A percentile compares a stretch with the other conserved stretches of the same genome.
Conservation (phyloP, 2,113 vertebrate species). For the Microcebus murinus region DNA sequence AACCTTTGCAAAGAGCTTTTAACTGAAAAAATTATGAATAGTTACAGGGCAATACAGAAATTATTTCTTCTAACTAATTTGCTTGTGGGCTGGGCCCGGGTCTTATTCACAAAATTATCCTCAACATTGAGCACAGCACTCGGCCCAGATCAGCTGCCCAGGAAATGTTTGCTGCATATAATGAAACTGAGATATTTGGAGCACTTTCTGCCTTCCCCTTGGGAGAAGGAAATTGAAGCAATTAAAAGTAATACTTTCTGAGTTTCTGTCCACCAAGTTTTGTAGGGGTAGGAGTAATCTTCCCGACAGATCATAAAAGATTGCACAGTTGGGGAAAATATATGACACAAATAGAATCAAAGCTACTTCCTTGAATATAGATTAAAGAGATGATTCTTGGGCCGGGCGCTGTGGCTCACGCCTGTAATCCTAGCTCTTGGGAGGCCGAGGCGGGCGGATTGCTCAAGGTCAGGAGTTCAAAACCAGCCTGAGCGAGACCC, state of each 20-base stretch:
- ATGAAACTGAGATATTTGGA: background rate
- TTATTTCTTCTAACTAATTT: background rate
- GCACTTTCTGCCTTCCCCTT: background rate
- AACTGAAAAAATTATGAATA: background rate
- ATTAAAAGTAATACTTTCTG: background rate
- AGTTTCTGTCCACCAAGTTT: background rate
- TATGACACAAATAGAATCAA: slow-evolving; percentile 2
- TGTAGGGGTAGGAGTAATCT: background rate
- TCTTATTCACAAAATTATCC: background rate
- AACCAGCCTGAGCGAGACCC: too few relatives aligned
- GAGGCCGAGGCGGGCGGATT: too few relatives aligned
- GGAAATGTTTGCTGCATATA: background rate
- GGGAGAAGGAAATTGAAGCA: slow-evolving; percentile 17
- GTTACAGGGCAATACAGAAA: background rate
- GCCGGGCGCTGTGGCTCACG: too few relatives aligned
- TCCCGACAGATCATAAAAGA: slow-evolving; percentile 3
- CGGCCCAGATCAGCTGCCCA: background rate
- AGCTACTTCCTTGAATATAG: background rate
- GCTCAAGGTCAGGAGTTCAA: too few relatives aligned
- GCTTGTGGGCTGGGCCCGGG: background rate
- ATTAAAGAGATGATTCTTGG: background rate
- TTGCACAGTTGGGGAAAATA: background rate
- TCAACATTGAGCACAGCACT: background rate
- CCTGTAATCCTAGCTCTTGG: too few relatives aligned
- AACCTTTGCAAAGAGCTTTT: slow-evolving; percentile 1